Evolutionary conservation across 92 coral and sea anemone species (phyloP).

Genomic region (Parazoanthus darwini): DNA sequence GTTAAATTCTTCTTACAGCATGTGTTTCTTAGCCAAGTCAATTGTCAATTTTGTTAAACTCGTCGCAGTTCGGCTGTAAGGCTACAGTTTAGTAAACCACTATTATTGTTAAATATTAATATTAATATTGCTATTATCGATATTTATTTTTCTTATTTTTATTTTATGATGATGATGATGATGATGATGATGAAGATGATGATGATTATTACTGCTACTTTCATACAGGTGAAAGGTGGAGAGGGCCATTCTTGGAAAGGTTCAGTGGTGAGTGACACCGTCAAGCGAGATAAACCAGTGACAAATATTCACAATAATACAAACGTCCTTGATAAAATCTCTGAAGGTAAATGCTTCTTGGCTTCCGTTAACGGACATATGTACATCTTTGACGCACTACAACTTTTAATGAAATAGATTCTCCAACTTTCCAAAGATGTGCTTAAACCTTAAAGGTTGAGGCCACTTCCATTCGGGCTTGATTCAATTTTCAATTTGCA

Average conservation of each 20-base stretch:
- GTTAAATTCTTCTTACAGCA: too few relatives aligned
- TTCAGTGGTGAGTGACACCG: slow-evolving; percentile 74
- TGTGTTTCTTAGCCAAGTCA: too few relatives aligned
- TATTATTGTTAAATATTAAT: not conserved
- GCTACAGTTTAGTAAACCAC: too few relatives aligned
- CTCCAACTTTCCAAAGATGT: not conserved
- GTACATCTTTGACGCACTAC: not conserved
- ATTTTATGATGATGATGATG: not conserved
- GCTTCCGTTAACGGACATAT: not conserved
- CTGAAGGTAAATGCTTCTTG: not conserved
- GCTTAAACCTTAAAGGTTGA: too few relatives aligned
- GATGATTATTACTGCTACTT: not conserved
- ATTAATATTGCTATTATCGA: not conserved
- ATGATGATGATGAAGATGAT: too few relatives aligned
- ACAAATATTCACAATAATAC: not conserved
- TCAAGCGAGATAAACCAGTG: slow-evolving; percentile 19
- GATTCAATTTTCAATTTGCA: too few relatives aligned
- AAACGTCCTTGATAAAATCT: not conserved
- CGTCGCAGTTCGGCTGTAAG: too few relatives aligned
- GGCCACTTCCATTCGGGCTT: too few relatives aligned
- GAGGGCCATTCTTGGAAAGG: slow-evolving; percentile 75
- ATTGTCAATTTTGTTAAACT: too few relatives aligned
- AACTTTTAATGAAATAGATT: not conserved
- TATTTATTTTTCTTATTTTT: not conserved
- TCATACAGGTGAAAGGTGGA: slow-evolving; percentile 50